These are phyloP conservation scores for Diadromus collaris DNA, from an alignment of 2,888 invertebrate genomes.

Conservation along the genomic window DNA sequence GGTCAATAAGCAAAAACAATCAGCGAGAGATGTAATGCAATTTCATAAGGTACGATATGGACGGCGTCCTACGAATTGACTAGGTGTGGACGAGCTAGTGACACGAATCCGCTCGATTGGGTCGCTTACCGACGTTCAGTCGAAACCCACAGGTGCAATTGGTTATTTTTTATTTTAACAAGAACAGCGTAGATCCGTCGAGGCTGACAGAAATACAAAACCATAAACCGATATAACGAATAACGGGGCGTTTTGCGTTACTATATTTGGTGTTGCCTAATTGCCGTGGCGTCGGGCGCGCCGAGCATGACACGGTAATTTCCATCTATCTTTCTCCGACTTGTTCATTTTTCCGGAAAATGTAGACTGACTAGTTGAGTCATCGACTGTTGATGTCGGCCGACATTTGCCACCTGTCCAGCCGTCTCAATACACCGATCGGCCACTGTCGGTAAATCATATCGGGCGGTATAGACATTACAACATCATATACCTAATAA, in stretches of 20 bases:
- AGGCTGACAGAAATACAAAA: slow-evolving; percentile 14
- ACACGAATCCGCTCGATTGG: slow-evolving; percentile 10
- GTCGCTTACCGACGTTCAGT: slow-evolving; percentile 20
- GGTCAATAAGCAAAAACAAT: slow-evolving; percentile 37
- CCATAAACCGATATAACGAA: slow-evolving; percentile 15
- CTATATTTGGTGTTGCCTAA: slow-evolving; percentile 49
- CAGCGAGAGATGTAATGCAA: slow-evolving; percentile 16
- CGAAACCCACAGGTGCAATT: slow-evolving; percentile 21
- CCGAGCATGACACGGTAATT: background rate
- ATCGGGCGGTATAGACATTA: too few species aligned
- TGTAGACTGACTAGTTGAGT: background rate
- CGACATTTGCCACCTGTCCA: background rate
- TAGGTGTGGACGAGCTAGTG: background rate
- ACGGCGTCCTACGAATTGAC: background rate
- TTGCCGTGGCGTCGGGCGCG: slow-evolving; percentile 31
- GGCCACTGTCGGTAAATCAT: too few species aligned
- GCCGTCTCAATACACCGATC: too few species aligned
- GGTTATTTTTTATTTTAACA: slow-evolving; percentile 29
- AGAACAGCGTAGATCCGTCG: slow-evolving; percentile 19
- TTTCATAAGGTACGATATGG: background rate
- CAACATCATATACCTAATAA: too few species aligned
- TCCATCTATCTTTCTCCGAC: background rate
- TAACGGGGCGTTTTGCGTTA: slow-evolving; percentile 30
- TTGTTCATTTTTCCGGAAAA: too few species aligned
- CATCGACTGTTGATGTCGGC: background rate